Conservation (phyloP, 2,888 invertebrate species). For the Mamestra brassicae region DNA sequence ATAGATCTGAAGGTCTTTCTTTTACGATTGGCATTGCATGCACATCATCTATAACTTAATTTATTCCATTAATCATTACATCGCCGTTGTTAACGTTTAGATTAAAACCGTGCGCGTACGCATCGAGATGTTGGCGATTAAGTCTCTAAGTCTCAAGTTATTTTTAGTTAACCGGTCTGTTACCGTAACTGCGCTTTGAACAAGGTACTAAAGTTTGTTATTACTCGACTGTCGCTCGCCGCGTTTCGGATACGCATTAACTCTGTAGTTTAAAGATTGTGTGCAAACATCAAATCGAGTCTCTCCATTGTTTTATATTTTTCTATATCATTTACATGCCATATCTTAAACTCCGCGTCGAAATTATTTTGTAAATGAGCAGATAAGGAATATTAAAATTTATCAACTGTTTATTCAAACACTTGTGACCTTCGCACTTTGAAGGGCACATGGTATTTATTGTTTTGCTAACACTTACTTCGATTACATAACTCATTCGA, state of each 20-base stretch:
- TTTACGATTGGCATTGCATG: slow-evolving; percentile 25
- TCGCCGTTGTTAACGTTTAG: slow-evolving; percentile 38
- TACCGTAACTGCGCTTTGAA: slow-evolving; percentile 67
- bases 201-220: slow-evolving; percentile 56
- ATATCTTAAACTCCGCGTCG: slow-evolving; percentile 27
- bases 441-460: slow-evolving; percentile 67
- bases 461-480: slow-evolving; percentile 51
- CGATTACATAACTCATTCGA: slow-evolving; percentile 45
- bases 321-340: slow-evolving; percentile 20
- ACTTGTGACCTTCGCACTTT: slow-evolving; percentile 73
- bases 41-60: slow-evolving; percentile 27
- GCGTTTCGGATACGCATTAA: slow-evolving; percentile 8
- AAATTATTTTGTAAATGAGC: slow-evolving; percentile 51
- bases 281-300: background rate
- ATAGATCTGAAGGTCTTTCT: slow-evolving; percentile 20
- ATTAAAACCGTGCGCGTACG: slow-evolving; percentile 50
- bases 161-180: slow-evolving; percentile 73
- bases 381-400: slow-evolving; percentile 62
- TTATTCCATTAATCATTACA: slow-evolving; percentile 41
- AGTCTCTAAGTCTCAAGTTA: slow-evolving; percentile 56
- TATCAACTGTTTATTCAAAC: slow-evolving; percentile 68
- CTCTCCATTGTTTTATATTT: slow-evolving; percentile 9
- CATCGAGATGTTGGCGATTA: slow-evolving; percentile 59
- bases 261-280: background rate
- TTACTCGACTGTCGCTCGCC: slow-evolving; percentile 21